Base-by-base conservation (phyloP, 2,797 vertebrate species). In the Falco naumanni region DNA sequence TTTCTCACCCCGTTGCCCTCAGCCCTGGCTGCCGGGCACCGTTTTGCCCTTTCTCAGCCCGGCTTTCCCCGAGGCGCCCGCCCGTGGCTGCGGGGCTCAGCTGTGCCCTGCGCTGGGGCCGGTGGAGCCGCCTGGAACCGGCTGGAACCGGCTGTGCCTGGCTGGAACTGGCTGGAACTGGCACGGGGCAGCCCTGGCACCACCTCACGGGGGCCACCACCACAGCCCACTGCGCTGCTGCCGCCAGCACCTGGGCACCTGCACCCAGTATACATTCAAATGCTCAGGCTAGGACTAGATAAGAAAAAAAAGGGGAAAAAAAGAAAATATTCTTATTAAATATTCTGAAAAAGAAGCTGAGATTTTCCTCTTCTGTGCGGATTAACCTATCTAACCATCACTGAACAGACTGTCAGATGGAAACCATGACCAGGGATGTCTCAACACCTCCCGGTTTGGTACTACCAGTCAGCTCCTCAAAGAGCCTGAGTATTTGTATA, bases 231-330 rank as follows among this genome's bases (percentile, higher is more conserved):
- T 13, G 9, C 13, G 21, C 12, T 15, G 24, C 25, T 18, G 8
- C 31, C 8, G 16, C 13, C 2, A 5, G 16, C 9, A 2, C 19
- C 3, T 5, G 15, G 16, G 4, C 9, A 6, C 2, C 19, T 3
- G 9, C 50, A 6, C 3, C 10, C 1, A 0, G 3, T 9, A 20
- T 24, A 12, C 5, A 6, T 48, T 56, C 39, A 47, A 48, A 61
- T 4, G 10, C 25, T 43, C 13, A 39, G 50, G 8, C 17, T 56
- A 39, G 26, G 61, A 22, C 5, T 43, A 56, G 14, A 13, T 50
- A 43, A 26, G 12, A 39, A 74, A 66, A 56, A 66, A 26, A 16
- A 56, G 37, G 31, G 12, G 39, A 74, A 66, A 56, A 66, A 31
- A 16, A 19, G 37, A 37, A 37, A 37, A 37, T 37, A 37, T 37